Evolutionary conservation across 2,797 vertebrate genomes (phyloP).

Genomic region (Acanthornis magna): DNA sequence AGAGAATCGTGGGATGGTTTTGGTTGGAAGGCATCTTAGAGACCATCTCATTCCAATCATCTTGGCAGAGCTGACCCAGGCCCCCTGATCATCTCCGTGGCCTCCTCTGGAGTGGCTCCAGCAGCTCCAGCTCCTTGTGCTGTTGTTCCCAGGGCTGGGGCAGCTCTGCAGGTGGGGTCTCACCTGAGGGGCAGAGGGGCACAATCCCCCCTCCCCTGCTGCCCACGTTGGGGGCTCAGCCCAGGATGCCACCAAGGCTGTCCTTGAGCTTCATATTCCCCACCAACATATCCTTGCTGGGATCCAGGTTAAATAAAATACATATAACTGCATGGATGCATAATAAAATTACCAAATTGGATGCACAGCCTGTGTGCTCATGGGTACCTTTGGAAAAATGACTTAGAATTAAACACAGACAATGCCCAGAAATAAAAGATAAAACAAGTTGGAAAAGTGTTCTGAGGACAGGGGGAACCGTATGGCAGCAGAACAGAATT

Average conservation of each 20-base stretch:
- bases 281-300: neutral
- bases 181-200: neutral
- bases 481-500: neutral
- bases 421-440: slow-evolving; percentile 27
- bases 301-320: neutral
- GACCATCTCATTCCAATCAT: neutral
- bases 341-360: slow-evolving; percentile 29
- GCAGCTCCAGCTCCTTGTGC: neutral
- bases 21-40: neutral
- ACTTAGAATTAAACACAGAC: neutral
- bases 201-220: neutral
- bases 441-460: slow-evolving; percentile 50
- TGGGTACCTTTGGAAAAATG: neutral
- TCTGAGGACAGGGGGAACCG: neutral
- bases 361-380: neutral
- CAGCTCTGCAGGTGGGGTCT: neutral
- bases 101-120: rapidly evolving
- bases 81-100: rapidly evolving
- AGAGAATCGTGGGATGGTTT: neutral
- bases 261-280: neutral
- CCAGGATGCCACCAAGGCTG: neutral
- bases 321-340: neutral
- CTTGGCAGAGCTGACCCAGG: too few species aligned
- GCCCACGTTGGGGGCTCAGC: rapidly evolving
- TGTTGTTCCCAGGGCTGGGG: neutral